Evolutionary conservation across 1,140 invertebrate species (phyloP), one percentile per base, ranked within the genome.

Genomic region (Ceratina japonica): DNA sequence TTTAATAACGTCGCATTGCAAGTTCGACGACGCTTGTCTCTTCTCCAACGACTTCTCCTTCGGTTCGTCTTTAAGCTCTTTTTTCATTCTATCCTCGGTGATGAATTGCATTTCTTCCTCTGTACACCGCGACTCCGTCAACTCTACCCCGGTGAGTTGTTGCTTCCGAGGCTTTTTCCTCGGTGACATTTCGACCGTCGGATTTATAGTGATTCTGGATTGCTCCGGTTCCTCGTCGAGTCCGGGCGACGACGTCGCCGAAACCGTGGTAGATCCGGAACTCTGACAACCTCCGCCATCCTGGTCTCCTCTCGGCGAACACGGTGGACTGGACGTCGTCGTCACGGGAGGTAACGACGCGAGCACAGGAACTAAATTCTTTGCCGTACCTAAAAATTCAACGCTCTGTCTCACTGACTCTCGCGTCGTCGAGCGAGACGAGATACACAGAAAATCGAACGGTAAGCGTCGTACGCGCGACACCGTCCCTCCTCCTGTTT

Each of bases 261-360:
- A 96, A 1, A 96, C 94, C 0, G 96, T 96, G 0, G 96, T 96
- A 0, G 95, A 96, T n/a, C 96, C 96, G 63, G 94, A 92, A 90
- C 93, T 94, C 70, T 94, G 92, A 73, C 93, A 90, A 62, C 91
- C 91, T 61, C 91, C 91, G 31, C 89, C 91, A 71, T 92, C 92
- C 10, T 88, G 86, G 72, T 92, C 93, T 49, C 91, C 92, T 64
- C 91, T 92, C 8, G 93, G 92, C 13, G 93, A 94, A 62, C 92
- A 86, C 0, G 93, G 93, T 20, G 93, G 91, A 81, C 91, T 92
- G 10, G 91, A 91, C 22, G 91, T 91, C 2, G n/a, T n/a, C n/a
- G 93, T 92, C 12, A 92, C 90, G 52, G 93, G 90, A 16, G 94
- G 92, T 85, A 94, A 89, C 20, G 93, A 89, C 1, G 93, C 89